Evolutionary conservation across 2,888 invertebrate genomes (phyloP), one percentile per base, ranked within the genome.

Genomic region (Papilio elwesi): DNA sequence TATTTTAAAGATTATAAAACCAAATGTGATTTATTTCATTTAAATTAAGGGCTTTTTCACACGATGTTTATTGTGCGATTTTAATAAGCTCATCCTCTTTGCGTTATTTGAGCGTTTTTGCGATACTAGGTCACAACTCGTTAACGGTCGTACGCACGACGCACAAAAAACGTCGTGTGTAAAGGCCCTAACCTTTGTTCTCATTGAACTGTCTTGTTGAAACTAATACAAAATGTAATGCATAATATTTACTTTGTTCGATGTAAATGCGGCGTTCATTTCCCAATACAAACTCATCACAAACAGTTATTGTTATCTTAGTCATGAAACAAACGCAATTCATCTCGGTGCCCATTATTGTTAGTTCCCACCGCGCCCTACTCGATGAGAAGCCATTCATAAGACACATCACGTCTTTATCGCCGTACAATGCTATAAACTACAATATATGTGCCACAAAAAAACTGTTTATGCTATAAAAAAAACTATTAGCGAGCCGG

Each of bases 41-140:
- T 26, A 26, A 26, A 26, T 4, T 26, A 26, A 26, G 26, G 26
- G 26, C 26, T 4, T 26, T 26, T 26, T 26, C 26, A 26, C 26
- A 26, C 26, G 26, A 26, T 4, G 26, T 26, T 26, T 26, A 26
- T 26, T 26, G 26, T 26, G 26, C 47, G 11, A 48, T 48, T 48
- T 48, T 48, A 5, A 48, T 48, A 6, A 4, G 11, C 6, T 2
- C 47, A 48, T 4, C 9, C 47, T 26, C 10, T 38, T 1, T 4
- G 26, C 26, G 26, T 26, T 26, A 26, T 26, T 4, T 26, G 26
- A 1, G 1, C 26, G 26, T 26, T 26, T 26, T 26, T 4, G 26
- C 26, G 26, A 26, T 26, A 26, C 26, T 2, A 26, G 26, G 26
- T 26, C 26, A 26, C 26, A 26, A 26, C 88, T 91, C 5, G 87